Evolutionary conservation across 2,888 invertebrate genomes (phyloP).

Genomic region (Harmothoe impar): DNA sequence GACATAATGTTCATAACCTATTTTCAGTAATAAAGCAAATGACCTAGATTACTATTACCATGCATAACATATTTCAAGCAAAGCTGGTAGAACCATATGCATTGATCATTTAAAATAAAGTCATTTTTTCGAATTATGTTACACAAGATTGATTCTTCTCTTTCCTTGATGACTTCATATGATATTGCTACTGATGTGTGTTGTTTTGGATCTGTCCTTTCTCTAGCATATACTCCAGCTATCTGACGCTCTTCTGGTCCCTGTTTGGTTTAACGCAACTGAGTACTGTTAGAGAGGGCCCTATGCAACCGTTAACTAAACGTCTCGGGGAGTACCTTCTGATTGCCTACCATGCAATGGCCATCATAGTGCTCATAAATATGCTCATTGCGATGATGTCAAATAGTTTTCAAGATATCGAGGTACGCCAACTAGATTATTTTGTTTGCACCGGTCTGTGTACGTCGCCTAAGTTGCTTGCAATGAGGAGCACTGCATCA

Average conservation of each 20-base stretch:
- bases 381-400: conserved; percentile 85
- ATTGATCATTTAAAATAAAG: no score
- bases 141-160: no score
- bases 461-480: conserved; percentile 1
- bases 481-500: conserved; percentile 21
- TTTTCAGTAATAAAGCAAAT: no score
- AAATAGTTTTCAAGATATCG: conserved; percentile 84
- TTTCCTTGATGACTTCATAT: neutral
- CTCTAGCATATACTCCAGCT: conserved; percentile 83
- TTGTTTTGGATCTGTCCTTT: conserved; percentile 56
- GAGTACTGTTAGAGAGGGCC: conserved; percentile 80
- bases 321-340: conserved; percentile 83
- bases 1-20: no score
- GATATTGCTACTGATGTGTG: neutral
- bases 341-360: conserved; percentile 84
- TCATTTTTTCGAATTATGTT: no score
- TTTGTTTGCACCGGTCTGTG: neutral
- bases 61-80: no score
- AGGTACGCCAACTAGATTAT: conserved; percentile 77
- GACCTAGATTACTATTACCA: no score
- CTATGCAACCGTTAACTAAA: conserved; percentile 83
- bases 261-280: conserved; percentile 84
- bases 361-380: conserved; percentile 84
- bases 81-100: no score
- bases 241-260: conserved; percentile 84